phyloP scores from a whole-genome alignment of 1,140 invertebrate species.

The Drosophila jambulina region DNA sequence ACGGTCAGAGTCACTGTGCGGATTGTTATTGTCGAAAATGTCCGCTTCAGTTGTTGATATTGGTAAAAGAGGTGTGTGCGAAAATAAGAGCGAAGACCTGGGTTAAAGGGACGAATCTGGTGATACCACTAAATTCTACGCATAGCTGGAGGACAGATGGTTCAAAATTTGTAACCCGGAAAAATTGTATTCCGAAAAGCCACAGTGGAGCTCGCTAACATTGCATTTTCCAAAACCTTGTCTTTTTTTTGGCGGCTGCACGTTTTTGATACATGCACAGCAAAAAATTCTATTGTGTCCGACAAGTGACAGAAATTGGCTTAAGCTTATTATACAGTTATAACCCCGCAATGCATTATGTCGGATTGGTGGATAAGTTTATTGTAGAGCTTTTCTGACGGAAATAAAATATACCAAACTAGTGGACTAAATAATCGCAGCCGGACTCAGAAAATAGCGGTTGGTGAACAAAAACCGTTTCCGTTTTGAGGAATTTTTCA shows the following conservation, averaged over 20 bases:
- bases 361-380: too few relatives aligned
- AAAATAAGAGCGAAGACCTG: slow-evolving; percentile 1
- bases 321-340: too few relatives aligned
- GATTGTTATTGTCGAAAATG: slow-evolving; percentile 7
- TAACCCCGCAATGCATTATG: too few relatives aligned
- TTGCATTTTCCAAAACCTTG: neutral
- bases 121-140: neutral
- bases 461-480: too few relatives aligned
- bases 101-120: too few relatives aligned
- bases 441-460: too few relatives aligned
- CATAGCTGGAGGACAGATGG: neutral
- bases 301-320: neutral
- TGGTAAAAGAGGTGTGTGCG: slow-evolving; percentile 3
- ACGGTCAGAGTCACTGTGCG: slow-evolving; percentile 14
- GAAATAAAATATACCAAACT: too few relatives aligned
- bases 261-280: neutral
- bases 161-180: neutral
- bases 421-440: too few relatives aligned
- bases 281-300: neutral
- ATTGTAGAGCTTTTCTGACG: too few relatives aligned
- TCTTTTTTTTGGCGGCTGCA: neutral
- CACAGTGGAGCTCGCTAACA: neutral
- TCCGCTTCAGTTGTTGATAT: neutral
- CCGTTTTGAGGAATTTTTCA: too few relatives aligned
- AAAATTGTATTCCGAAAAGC: too few relatives aligned